Base-by-base conservation (phyloP, 1,140 invertebrate genomes). In the Aricia agestis region DNA sequence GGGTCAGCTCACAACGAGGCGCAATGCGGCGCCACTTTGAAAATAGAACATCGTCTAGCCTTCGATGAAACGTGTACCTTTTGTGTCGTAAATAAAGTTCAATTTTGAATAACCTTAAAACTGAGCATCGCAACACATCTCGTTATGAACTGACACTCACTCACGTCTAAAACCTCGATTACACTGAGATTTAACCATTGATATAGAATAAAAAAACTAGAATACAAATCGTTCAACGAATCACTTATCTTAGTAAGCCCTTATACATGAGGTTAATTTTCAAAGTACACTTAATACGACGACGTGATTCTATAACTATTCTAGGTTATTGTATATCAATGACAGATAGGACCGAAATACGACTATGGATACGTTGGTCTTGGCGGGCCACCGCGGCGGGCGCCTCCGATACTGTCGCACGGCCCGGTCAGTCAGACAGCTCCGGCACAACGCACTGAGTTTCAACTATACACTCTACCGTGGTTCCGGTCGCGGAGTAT, bases 381-480 rank as follows among this genome's bases (percentile, higher is more conserved):
- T 36, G 17, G 45, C 59, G 59, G 18, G 18, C 19, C 18, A 25
- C 17, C 11, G 4, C 59, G 18, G 4, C 2, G 17, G 17, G 19
- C 19, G 18, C 5, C 59, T 11, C 59, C 18, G 59, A 19, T 17
- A 69, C 36, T 69, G 32, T 69, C 17, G 36, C 59, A 52, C 41
- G 41, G 45, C 32, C 18, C 58, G 36, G 7, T 42, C 18, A 13
- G 17, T 61, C 13, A 57, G 15, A 58, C 68, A 61, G 68, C 58
- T 65, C 63, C 69, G 66, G 74, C 82, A 87, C 85, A 85, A 87
- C 85, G 77, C 85, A 79, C 83, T 87, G 86, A 89, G 86, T 87
- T 86, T 86, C 82, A 73, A 79, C 76, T 81, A 77, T 71, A 78
- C 78, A 77, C 65, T 63, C 79, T 79, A 83, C 80, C 75, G 76